Percentiles rank a stretch among this genome's conserved stretches.
Evolutionary conservation across 2,888 invertebrate species (phyloP).

Genomic region (Dascillus cervinus): DNA sequence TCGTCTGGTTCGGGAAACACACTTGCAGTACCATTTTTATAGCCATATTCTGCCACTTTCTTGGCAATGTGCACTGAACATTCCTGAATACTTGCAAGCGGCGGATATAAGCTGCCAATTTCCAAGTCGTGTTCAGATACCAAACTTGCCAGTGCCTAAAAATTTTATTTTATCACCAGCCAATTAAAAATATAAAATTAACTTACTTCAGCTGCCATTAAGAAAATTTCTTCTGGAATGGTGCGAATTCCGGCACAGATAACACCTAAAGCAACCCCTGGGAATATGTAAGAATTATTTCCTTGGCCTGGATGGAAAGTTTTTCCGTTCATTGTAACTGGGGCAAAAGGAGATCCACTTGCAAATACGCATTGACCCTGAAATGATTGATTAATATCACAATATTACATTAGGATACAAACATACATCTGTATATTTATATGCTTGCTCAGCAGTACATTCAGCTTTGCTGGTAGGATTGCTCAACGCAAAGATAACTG

Average conservation of each 20-base stretch:
- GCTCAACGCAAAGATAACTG: conserved; percentile 95
- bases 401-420: conserved; percentile 1
- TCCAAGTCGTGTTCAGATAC: conserved; percentile 75
- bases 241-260: conserved; percentile 82
- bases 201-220: conserved; percentile 77
- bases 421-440: conserved; percentile 72
- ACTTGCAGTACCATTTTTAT: conserved; percentile 70
- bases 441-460: conserved; percentile 98
- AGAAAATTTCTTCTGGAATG: conserved; percentile 87
- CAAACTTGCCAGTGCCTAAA: conserved; percentile 67
- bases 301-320: conserved; percentile 90
- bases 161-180: conserved; percentile 12
- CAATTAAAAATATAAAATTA: background rate
- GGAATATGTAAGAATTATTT: conserved; percentile 97
- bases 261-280: conserved; percentile 87
- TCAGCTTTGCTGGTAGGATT: conserved; percentile 98
- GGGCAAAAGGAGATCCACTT: conserved; percentile 92
- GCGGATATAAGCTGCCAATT: conserved; percentile 87
- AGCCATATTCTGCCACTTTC: conserved; percentile 74
- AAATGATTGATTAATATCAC: conserved; percentile 5
- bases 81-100: conserved; percentile 70
- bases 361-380: conserved; percentile 91
- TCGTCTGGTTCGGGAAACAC: conserved; percentile 69
- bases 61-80: conserved; percentile 85
- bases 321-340: conserved; percentile 73